Conservation (phyloP, 2,888 invertebrate genomes). For the Pandemis cinnamomeana region DNA sequence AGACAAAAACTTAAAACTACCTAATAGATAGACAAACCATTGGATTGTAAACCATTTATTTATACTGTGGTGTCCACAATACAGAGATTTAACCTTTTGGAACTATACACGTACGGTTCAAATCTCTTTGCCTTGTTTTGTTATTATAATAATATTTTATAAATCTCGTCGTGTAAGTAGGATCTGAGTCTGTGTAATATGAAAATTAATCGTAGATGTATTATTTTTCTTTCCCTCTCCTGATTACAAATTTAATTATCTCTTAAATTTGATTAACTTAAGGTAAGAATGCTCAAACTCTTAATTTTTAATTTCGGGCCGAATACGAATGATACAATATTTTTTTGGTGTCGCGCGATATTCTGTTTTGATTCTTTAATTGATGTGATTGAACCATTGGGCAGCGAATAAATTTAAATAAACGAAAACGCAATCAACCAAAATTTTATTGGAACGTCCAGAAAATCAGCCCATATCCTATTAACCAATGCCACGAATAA, state of each 20-base stretch:
- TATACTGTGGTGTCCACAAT: too few relatives aligned
- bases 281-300: background rate
- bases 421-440: slow-evolving; percentile 24
- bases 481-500: slow-evolving; percentile 59
- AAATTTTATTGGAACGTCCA: slow-evolving; percentile 11
- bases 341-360: background rate
- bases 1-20: too few relatives aligned
- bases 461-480: slow-evolving; percentile 26
- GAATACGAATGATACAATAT: background rate
- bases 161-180: slow-evolving; percentile 52
- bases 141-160: slow-evolving; percentile 51
- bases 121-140: slow-evolving; percentile 50
- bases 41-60: too few relatives aligned
- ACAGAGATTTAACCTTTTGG: too few relatives aligned
- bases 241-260: background rate
- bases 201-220: slow-evolving; percentile 9
- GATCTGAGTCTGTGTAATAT: slow-evolving; percentile 7
- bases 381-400: slow-evolving; percentile 10
- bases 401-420: slow-evolving; percentile 27
- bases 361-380: background rate
- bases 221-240: background rate
- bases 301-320: background rate
- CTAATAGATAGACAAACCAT: too few relatives aligned
- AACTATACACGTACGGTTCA: slow-evolving; percentile 48
- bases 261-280: background rate